phyloP scores from a whole-genome alignment of 64 coral and sea anemone genomes.

The Actinia tenebrosa region DNA sequence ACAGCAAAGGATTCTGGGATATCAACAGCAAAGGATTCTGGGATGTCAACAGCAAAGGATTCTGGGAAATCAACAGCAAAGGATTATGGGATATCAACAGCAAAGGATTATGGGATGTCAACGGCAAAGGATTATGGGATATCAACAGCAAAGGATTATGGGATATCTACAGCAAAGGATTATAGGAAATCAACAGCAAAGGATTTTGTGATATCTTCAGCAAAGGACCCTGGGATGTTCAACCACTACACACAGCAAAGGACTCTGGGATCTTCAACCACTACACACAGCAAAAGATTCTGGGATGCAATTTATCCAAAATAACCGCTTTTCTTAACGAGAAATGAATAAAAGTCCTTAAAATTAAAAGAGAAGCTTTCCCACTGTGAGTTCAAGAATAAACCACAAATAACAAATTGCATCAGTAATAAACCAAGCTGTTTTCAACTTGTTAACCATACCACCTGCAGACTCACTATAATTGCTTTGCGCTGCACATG shows the following conservation, averaged over 20 bases:
- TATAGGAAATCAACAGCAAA: background rate
- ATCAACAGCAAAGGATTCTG: background rate
- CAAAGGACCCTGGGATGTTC: background rate
- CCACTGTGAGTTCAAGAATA: background rate
- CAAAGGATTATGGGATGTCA: conserved; percentile 1
- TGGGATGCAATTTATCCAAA: background rate
- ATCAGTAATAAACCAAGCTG: background rate
- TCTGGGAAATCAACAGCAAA: background rate
- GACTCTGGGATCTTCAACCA: background rate
- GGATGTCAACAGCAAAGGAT: background rate
- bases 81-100: background rate
- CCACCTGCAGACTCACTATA: background rate
- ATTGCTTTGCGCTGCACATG: background rate
- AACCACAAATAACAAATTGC: background rate
- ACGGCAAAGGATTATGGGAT: background rate
- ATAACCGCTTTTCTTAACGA: background rate
- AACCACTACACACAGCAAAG: too few species aligned
- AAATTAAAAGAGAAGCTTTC: background rate
- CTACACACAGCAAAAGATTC: background rate
- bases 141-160: background rate
- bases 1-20: background rate
- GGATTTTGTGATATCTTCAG: background rate
- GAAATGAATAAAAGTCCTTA: background rate
- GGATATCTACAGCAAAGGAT: background rate
- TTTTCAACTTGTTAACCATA: background rate